These are phyloP conservation scores for Noturus placidus DNA, from an alignment of 2,113 vertebrate species.

Conservation along the genomic window DNA sequence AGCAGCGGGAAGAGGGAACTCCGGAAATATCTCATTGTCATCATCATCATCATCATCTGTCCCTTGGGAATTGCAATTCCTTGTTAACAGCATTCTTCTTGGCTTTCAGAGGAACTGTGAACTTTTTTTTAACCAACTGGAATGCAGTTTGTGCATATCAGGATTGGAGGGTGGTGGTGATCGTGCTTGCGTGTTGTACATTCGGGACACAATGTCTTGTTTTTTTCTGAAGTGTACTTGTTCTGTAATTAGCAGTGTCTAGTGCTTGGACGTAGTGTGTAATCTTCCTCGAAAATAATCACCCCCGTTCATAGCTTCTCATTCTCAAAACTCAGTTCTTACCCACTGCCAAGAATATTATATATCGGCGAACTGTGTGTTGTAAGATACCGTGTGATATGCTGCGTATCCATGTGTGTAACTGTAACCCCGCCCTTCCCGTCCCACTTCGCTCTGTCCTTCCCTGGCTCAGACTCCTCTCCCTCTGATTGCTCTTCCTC, in stretches of 20 bases:
- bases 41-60: constrained; percentile 52
- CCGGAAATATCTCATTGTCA: constrained; percentile 57
- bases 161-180: not conserved
- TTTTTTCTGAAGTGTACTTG: constrained; percentile 21
- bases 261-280: constrained; percentile 47
- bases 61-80: constrained; percentile 50
- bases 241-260: constrained; percentile 44
- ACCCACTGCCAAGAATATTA: constrained; percentile 19
- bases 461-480: constrained; percentile 43
- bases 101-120: not conserved
- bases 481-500: constrained; percentile 73
- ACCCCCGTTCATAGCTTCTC: constrained; percentile 53
- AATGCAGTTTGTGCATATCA: not conserved
- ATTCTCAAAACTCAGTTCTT: constrained; percentile 21
- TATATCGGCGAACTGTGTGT: constrained; percentile 8
- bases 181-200: constrained; percentile 25
- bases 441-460: constrained; percentile 29
- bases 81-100: constrained; percentile 8
- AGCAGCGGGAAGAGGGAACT: constrained; percentile 51
- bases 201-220: constrained; percentile 31
- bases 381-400: constrained; percentile 2
- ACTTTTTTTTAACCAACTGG: not conserved
- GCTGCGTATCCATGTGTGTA: constrained; percentile 50
- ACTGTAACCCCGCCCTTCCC: constrained; percentile 41
- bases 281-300: constrained; percentile 68